These are phyloP conservation scores for Eristalis intricaria DNA, from an alignment of 2,888 invertebrate species.

Conservation along the genomic window DNA sequence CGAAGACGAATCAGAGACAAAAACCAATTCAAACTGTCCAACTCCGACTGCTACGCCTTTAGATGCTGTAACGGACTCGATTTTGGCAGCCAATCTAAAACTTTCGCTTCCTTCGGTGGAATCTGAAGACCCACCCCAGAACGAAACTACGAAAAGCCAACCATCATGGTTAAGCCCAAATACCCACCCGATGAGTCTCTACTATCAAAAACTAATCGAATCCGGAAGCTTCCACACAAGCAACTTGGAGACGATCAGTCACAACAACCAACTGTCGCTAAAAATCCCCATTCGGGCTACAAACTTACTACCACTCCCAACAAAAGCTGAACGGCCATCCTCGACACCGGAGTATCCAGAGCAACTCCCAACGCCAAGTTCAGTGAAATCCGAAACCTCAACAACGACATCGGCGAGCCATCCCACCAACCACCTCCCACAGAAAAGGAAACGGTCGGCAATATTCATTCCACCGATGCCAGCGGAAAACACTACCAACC, in stretches of 20 bases:
- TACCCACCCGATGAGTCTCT: slow-evolving; percentile 88
- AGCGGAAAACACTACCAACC: slow-evolving; percentile 87
- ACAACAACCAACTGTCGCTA: slow-evolving; percentile 80
- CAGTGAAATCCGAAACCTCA: slow-evolving; percentile 82
- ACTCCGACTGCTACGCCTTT: slow-evolving; percentile 76
- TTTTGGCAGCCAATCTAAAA: slow-evolving; percentile 78
- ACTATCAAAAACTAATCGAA: slow-evolving; percentile 88
- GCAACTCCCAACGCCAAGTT: slow-evolving; percentile 78
- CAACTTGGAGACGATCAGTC: slow-evolving; percentile 79
- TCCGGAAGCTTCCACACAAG: slow-evolving; percentile 79
- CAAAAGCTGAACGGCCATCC: slow-evolving; percentile 72
- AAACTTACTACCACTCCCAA: slow-evolving; percentile 73
- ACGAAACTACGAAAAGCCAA: slow-evolving; percentile 3
- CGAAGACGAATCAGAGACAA: slow-evolving; percentile 72
- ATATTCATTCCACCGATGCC: slow-evolving; percentile 93
- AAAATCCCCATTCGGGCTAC: slow-evolving; percentile 79
- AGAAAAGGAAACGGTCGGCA: slow-evolving; percentile 90
- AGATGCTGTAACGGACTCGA: slow-evolving; percentile 73
- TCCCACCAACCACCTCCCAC: slow-evolving; percentile 79
- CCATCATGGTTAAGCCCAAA: slow-evolving; percentile 83
- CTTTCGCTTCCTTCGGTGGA: slow-evolving; percentile 82
- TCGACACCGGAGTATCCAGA: slow-evolving; percentile 73
- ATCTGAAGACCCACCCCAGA: slow-evolving; percentile 79
- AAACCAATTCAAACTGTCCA: slow-evolving; percentile 71
- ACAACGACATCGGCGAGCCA: slow-evolving; percentile 76